Evolutionary conservation across 2,888 invertebrate genomes (phyloP).

Genomic region (Augochlorella aurata): DNA sequence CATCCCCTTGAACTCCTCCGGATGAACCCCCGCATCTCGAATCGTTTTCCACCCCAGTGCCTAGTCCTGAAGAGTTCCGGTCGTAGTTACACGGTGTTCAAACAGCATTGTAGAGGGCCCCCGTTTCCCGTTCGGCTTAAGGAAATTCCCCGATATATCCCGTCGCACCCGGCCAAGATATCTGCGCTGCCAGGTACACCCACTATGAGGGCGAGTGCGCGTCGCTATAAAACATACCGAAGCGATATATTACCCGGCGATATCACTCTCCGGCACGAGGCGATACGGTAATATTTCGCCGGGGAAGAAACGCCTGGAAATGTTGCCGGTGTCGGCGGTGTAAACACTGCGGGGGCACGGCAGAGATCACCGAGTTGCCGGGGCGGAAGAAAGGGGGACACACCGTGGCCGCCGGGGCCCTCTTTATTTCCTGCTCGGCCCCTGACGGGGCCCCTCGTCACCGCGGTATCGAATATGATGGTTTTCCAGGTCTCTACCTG

Average conservation of each 20-base stretch:
- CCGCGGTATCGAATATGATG: conserved; percentile 34
- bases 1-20: neutral
- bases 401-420: conserved; percentile 10
- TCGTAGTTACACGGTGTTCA: conserved; percentile 17
- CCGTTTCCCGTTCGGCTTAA: conserved; percentile 35
- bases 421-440: conserved; percentile 37
- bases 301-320: conserved; percentile 57
- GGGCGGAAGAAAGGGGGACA: conserved; percentile 16
- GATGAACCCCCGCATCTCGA: neutral
- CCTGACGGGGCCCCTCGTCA: conserved; percentile 47
- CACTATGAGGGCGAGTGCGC: conserved; percentile 70
- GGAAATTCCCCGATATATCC: conserved; percentile 34
- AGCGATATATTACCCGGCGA: conserved; percentile 76
- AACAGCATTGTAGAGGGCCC: conserved; percentile 41
- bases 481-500: conserved; percentile 10
- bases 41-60: neutral
- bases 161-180: conserved; percentile 53
- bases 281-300: conserved; percentile 74
- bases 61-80: neutral
- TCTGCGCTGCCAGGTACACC: conserved; percentile 65
- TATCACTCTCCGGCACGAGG: conserved; percentile 73
- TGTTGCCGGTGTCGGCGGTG: conserved; percentile 63
- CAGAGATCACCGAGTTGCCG: conserved; percentile 32
- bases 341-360: conserved; percentile 67
- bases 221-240: conserved; percentile 74